Percentiles rank a stretch among this genome's conserved stretches.
Evolutionary conservation across 2,113 vertebrate species (phyloP).

Genomic region (Gobiocypris rarus): DNA sequence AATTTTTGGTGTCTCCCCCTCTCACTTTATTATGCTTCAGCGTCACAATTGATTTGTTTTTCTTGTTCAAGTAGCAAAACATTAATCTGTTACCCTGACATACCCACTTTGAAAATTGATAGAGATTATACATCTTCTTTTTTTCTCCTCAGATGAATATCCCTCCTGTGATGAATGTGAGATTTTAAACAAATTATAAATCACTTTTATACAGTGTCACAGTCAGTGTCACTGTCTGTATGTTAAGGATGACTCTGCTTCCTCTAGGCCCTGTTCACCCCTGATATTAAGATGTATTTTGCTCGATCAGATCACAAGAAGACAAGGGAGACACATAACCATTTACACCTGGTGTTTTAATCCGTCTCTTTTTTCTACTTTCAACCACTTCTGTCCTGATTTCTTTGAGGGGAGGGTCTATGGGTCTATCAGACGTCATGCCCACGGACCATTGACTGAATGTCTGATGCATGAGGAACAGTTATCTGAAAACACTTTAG

Average conservation of each 20-base stretch:
- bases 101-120: constrained; percentile 36
- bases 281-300: too few relatives aligned
- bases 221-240: constrained; percentile 9
- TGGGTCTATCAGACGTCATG: too few relatives aligned
- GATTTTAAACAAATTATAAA: constrained; percentile 31
- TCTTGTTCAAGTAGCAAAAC: constrained; percentile 40
- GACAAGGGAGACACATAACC: too few relatives aligned
- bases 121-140: neutral
- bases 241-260: neutral
- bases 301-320: too few relatives aligned
- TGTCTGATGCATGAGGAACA: too few relatives aligned
- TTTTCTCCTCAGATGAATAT: neutral
- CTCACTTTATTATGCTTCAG: constrained; percentile 41
- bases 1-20: constrained; percentile 9
- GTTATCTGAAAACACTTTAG: too few relatives aligned
- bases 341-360: too few relatives aligned
- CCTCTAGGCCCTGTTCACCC: neutral
- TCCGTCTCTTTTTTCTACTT: too few relatives aligned
- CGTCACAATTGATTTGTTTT: constrained; percentile 40
- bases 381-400: too few relatives aligned
- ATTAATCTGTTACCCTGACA: constrained; percentile 40
- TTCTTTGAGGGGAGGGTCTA: too few relatives aligned
- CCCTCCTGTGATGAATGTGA: constrained; percentile 14
- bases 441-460: too few relatives aligned
- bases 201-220: neutral